phyloP scores from a whole-genome alignment of 2,888 invertebrate species.

The Nysson spinosus region DNA sequence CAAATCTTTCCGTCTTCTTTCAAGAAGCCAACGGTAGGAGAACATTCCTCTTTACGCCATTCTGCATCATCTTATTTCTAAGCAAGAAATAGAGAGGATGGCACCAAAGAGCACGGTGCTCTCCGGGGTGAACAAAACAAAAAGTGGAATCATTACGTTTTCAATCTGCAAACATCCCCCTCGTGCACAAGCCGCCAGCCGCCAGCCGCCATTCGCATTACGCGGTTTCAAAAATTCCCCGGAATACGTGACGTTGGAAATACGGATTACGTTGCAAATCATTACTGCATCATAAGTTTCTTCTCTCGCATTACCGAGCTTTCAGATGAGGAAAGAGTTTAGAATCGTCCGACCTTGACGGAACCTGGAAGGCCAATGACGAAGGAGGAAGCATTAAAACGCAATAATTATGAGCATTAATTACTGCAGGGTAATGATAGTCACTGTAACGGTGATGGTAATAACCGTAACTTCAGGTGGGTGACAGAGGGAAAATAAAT shows the following conservation, averaged over 20 bases:
- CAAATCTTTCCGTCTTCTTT: too few relatives aligned
- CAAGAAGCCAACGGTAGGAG: too few relatives aligned
- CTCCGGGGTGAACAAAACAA: background rate
- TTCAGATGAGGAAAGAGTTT: background rate
- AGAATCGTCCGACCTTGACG: slow-evolving; percentile 21
- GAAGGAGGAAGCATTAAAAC: background rate
- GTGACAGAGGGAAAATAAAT: slow-evolving; percentile 6
- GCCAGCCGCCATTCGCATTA: too few relatives aligned
- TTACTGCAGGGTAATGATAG: background rate
- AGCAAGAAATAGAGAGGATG: slow-evolving; percentile 11
- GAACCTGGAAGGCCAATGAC: background rate
- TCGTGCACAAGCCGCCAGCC: background rate
- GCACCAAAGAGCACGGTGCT: background rate
- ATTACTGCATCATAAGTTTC: slow-evolving; percentile 34
- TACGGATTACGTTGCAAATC: too few relatives aligned
- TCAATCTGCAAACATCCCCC: slow-evolving; percentile 15
- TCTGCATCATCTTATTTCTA: too few relatives aligned
- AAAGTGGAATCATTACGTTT: slow-evolving; percentile 16
- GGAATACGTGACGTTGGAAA: slow-evolving; percentile 26
- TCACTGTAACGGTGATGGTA: background rate
- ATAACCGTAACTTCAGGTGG: background rate
- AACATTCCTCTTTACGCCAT: too few relatives aligned
- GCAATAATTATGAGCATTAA: background rate
- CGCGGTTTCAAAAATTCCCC: slow-evolving; percentile 17
- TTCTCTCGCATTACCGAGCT: slow-evolving; percentile 2